Conservation (phyloP, 2,113 vertebrate genomes). For the Corydoras sp. region DNA sequence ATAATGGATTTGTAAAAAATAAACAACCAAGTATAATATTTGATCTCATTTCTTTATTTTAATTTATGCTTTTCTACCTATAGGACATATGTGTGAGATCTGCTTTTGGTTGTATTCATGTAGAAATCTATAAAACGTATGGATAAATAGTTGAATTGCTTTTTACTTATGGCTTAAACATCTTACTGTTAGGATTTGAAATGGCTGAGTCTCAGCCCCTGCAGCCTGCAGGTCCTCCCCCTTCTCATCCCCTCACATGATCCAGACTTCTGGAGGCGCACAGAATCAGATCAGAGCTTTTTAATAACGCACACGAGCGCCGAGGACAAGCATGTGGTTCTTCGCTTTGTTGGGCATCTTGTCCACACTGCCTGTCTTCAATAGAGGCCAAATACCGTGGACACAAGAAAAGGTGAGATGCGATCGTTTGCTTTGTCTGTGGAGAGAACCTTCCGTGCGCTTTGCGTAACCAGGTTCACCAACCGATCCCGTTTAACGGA, state of each 20-base stretch:
- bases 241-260: slow-evolving; percentile 68
- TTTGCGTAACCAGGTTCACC: not conserved
- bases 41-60: too few species aligned
- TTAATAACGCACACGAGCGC: slow-evolving; percentile 32
- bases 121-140: too few species aligned
- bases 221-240: not conserved
- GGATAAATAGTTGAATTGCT: too few species aligned
- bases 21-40: too few species aligned
- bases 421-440: not conserved
- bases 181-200: not conserved
- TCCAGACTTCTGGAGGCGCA: slow-evolving; percentile 39
- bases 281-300: slow-evolving; percentile 20
- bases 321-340: slow-evolving; percentile 36
- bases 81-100: too few species aligned
- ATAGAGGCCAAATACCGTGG: slow-evolving; percentile 55
- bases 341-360: slow-evolving; percentile 44
- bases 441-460: not conserved
- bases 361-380: slow-evolving; percentile 37
- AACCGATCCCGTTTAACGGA: not conserved
- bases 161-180: not conserved
- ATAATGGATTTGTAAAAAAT: too few species aligned
- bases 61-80: too few species aligned
- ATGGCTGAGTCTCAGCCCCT: slow-evolving; percentile 1
- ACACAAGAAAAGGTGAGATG: slow-evolving; percentile 62
- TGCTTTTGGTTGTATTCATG: too few species aligned